phyloP scores from a whole-genome alignment of 2,888 invertebrate species.

The Argynnis bischoffii region DNA sequence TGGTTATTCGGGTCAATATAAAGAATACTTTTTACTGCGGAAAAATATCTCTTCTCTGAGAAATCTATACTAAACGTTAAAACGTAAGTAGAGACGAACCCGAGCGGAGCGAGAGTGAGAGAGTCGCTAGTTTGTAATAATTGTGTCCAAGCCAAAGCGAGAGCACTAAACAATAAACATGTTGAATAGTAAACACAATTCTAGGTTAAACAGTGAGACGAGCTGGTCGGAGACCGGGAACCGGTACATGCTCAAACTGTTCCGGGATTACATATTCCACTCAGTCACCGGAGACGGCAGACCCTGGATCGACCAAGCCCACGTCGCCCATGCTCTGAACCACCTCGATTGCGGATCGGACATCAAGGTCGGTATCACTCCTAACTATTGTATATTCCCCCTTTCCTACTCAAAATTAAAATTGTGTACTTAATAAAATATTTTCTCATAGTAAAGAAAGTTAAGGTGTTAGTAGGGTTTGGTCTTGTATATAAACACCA shows the following conservation, averaged over 20 bases:
- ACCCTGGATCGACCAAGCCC: slow-evolving; percentile 98
- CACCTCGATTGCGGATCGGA: slow-evolving; percentile 92
- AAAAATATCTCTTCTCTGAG: too few species aligned
- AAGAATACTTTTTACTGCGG: too few species aligned
- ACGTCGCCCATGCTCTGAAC: slow-evolving; percentile 96
- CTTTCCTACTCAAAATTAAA: too few species aligned
- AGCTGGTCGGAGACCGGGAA: slow-evolving; percentile 99
- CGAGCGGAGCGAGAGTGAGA: too few species aligned
- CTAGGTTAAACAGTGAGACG: slow-evolving; percentile 94
- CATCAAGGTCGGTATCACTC: slow-evolving; percentile 83
- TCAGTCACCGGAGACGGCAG: slow-evolving; percentile 95
- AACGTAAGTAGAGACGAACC: too few species aligned
- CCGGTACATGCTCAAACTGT: slow-evolving; percentile 98
- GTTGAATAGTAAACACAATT: not conserved
- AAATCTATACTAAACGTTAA: too few species aligned
- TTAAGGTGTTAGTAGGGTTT: too few species aligned
- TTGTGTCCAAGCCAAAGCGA: not conserved
- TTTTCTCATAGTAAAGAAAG: too few species aligned
- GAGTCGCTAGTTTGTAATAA: not conserved
- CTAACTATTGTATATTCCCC: too few species aligned
- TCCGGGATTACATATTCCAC: slow-evolving; percentile 98
- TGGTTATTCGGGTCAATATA: too few species aligned
- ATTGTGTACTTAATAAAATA: too few species aligned
- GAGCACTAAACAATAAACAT: not conserved
- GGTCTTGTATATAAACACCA: too few species aligned